Evolutionary conservation across 2,888 invertebrate genomes (phyloP).

Genomic region (Drosophila emarginata): DNA sequence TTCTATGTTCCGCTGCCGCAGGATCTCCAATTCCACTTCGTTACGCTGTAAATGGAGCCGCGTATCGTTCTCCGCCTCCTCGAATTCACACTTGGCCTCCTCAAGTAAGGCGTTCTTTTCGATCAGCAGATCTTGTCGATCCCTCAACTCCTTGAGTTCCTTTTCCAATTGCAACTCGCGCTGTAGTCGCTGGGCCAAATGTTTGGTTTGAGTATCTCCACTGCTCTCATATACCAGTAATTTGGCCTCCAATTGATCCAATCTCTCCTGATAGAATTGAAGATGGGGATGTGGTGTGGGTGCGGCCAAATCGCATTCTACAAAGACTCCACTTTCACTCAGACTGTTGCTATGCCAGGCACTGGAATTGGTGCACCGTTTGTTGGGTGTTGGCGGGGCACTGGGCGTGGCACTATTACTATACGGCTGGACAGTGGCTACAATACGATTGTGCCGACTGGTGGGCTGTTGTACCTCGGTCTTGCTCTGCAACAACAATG

Average conservation of each 20-base stretch:
- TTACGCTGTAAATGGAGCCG: slow-evolving; percentile 83
- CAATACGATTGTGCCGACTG: slow-evolving; percentile 82
- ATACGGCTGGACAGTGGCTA: slow-evolving; percentile 87
- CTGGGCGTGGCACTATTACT: slow-evolving; percentile 75
- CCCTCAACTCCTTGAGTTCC: slow-evolving; percentile 82
- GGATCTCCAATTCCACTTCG: slow-evolving; percentile 86
- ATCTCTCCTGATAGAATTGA: slow-evolving; percentile 87
- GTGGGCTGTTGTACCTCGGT: slow-evolving; percentile 33
- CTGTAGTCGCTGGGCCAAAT: slow-evolving; percentile 86
- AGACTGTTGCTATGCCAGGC: slow-evolving; percentile 83
- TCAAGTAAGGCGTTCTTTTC: slow-evolving; percentile 86
- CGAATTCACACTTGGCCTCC: slow-evolving; percentile 89
- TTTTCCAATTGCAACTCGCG: slow-evolving; percentile 85
- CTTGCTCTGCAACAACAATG: slow-evolving; percentile 52
- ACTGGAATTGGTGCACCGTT: slow-evolving; percentile 25
- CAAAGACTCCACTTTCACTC: slow-evolving; percentile 90
- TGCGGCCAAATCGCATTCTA: slow-evolving; percentile 84
- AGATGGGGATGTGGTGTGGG: slow-evolving; percentile 83
- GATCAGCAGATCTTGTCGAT: slow-evolving; percentile 85
- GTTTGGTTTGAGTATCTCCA: slow-evolving; percentile 85
- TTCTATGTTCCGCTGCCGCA: slow-evolving; percentile 83
- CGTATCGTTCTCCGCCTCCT: slow-evolving; percentile 90
- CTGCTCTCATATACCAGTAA: slow-evolving; percentile 87
- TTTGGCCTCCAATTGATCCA: slow-evolving; percentile 86
- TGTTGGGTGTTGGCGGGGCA: slow-evolving; percentile 59